Percentiles rank a stretch among this genome's conserved stretches.
Evolutionary conservation across 2,113 vertebrate species (phyloP).

Genomic region (Platysteira castanea): DNA sequence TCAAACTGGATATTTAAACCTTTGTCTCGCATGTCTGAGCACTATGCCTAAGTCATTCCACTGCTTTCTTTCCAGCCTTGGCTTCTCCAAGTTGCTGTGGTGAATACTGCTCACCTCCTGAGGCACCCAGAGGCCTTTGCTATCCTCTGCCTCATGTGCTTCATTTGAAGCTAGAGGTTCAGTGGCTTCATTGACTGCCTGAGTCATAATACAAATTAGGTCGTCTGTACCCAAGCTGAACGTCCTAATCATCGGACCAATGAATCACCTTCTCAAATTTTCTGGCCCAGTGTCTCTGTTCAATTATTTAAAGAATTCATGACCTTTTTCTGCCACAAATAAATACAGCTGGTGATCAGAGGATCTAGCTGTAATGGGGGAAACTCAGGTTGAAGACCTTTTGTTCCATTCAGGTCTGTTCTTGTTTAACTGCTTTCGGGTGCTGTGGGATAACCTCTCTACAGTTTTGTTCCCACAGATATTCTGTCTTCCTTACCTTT

Average conservation of each 20-base stretch:
- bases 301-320: slow-evolving; percentile 33
- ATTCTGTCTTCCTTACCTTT: background rate
- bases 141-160: background rate
- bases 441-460: background rate
- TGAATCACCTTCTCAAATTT: slow-evolving; percentile 29
- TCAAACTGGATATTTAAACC: background rate
- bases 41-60: background rate
- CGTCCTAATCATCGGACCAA: background rate
- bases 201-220: slow-evolving; percentile 25
- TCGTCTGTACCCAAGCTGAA: background rate
- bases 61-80: background rate
- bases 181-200: background rate
- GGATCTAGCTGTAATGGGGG: background rate
- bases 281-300: slow-evolving; percentile 17
- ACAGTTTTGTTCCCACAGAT: background rate
- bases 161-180: background rate
- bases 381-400: background rate
- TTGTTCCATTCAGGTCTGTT: background rate
- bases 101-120: background rate
- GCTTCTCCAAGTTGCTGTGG: background rate
- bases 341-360: background rate
- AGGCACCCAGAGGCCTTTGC: background rate
- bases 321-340: background rate
- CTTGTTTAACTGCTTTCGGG: background rate
- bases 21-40: fast-evolving